phyloP scores from a whole-genome alignment of 2,113 vertebrate species.

The Saimiri boliviensis region DNA sequence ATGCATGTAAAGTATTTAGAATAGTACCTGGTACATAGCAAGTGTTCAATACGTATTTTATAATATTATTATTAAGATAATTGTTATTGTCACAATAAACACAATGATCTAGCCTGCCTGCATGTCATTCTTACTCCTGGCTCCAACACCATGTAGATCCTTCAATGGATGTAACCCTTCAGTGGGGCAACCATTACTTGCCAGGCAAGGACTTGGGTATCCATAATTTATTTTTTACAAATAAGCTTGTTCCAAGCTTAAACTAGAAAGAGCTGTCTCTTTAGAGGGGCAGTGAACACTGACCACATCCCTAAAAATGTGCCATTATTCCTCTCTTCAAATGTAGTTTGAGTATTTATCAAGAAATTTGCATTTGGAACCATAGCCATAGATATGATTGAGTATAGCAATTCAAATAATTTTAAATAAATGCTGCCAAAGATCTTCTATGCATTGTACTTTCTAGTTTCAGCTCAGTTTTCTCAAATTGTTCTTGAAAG shows the following conservation, averaged over 20 bases:
- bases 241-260: background rate
- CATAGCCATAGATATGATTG: background rate
- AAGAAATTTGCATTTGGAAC: constrained; percentile 38
- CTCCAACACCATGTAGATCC: background rate
- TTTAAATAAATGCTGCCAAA: background rate
- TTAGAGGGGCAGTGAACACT: background rate
- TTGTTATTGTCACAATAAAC: background rate
- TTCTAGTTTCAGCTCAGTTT: background rate
- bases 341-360: background rate
- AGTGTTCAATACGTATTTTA: background rate
- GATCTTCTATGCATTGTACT: background rate
- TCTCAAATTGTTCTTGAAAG: constrained; percentile 36
- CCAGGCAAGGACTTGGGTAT: background rate
- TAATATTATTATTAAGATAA: background rate
- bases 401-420: background rate
- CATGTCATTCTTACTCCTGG: background rate
- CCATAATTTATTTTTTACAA: background rate
- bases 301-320: background rate
- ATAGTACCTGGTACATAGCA: background rate
- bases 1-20: background rate
- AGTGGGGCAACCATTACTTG: background rate
- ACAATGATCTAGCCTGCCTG: background rate
- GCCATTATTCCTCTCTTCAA: background rate
- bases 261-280: background rate
- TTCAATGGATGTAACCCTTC: background rate